A percentile compares a stretch with the other conserved stretches of the same genome.
phyloP scores from a whole-genome alignment of 1,140 invertebrate species.

The Ceratina calcarata region DNA sequence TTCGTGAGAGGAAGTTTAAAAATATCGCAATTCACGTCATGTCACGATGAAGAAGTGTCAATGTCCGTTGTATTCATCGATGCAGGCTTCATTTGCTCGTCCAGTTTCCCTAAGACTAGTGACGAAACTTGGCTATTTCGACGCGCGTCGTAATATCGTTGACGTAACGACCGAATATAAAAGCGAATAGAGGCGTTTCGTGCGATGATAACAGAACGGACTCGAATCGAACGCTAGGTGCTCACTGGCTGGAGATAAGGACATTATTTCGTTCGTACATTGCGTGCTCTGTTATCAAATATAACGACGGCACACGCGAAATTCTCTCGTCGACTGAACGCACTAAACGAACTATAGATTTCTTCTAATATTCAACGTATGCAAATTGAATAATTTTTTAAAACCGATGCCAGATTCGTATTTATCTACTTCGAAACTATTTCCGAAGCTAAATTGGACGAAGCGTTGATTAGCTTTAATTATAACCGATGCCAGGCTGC shows the following conservation, averaged over 20 bases:
- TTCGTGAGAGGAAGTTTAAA: too few species aligned
- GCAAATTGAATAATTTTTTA: too few species aligned
- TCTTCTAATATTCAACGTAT: too few species aligned
- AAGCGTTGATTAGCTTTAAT: background rate
- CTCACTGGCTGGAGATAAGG: conserved; percentile 31
- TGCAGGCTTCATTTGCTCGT: background rate
- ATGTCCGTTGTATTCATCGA: background rate
- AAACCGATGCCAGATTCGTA: too few species aligned
- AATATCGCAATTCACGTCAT: background rate
- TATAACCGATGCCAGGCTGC: background rate
- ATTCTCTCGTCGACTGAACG: background rate
- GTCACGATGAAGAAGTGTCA: background rate
- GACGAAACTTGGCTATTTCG: conserved; percentile 20
- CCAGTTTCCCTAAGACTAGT: background rate
- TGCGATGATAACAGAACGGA: conserved; percentile 5
- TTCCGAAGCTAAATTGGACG: too few species aligned
- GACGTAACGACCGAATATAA: conserved; percentile 41
- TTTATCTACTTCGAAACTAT: too few species aligned
- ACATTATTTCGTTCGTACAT: background rate
- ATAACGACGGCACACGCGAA: conserved; percentile 21
- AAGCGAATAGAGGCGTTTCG: conserved; percentile 10
- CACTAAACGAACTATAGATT: too few species aligned
- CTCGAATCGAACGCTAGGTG: background rate
- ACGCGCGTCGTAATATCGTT: conserved; percentile 31
- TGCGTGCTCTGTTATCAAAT: conserved; percentile 13